These are phyloP conservation scores for Ibycter americanus DNA, from an alignment of 2,797 vertebrate genomes.

Conservation along the genomic window DNA sequence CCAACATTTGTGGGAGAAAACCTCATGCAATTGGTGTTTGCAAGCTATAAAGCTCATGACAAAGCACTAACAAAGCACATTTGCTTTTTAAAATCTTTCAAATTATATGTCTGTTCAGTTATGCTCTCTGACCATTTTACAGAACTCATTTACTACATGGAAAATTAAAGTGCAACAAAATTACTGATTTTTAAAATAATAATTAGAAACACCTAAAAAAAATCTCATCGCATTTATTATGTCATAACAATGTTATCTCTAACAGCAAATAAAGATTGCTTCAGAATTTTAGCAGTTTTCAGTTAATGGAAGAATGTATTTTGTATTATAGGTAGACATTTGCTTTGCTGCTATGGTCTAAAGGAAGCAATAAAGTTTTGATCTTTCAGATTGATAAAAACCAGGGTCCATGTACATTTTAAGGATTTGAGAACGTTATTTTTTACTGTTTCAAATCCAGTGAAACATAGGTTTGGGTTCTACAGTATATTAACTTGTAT, in stretches of 20 bases:
- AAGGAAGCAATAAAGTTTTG: background rate
- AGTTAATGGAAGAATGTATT: background rate
- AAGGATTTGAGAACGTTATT: background rate
- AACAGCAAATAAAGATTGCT: background rate
- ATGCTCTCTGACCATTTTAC: background rate
- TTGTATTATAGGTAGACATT: background rate
- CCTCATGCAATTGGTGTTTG: background rate
- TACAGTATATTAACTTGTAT: background rate
- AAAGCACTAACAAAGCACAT: background rate
- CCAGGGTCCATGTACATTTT: fast-evolving
- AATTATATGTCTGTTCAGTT: background rate
- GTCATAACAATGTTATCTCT: background rate
- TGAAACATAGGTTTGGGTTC: background rate
- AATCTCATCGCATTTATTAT: background rate
- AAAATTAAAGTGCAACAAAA: background rate
- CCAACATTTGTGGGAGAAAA: background rate
- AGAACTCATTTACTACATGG: background rate
- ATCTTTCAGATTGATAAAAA: background rate
- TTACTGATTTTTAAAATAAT: background rate
- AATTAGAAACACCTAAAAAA: background rate
- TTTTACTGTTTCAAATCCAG: background rate
- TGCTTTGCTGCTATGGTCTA: background rate
- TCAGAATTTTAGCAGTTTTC: background rate
- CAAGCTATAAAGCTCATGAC: background rate
- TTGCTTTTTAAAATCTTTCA: background rate